Percentiles rank a stretch among this genome's conserved stretches.
Evolutionary conservation across 2,797 vertebrate genomes (phyloP).

Genomic region (Oophaga sylvatica): DNA sequence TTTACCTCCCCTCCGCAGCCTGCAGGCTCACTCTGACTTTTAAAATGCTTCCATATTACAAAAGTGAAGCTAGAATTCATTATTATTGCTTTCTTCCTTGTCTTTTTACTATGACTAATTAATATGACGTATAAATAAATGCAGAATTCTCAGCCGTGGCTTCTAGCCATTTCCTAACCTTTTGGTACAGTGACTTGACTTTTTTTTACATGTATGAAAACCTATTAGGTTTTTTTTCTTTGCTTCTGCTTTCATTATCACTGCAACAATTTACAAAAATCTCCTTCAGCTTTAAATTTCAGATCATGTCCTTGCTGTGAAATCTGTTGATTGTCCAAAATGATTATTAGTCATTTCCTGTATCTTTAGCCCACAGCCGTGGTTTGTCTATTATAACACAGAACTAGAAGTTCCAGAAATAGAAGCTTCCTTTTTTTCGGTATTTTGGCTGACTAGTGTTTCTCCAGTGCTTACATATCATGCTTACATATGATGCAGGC

Average conservation of each 20-base stretch:
- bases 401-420: constrained; percentile 38
- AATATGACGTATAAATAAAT: neutral
- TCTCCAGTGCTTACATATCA: neutral
- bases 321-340: constrained; percentile 7
- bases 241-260: neutral
- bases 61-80: neutral
- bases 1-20: neutral
- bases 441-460: neutral
- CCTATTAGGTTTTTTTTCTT: neutral
- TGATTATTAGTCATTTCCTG: constrained; percentile 55
- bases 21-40: neutral
- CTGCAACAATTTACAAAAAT: no score
- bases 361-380: constrained; percentile 8
- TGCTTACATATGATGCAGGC: neutral
- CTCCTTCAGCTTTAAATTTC: neutral
- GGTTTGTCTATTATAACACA: neutral
- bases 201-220: neutral
- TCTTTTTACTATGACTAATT: neutral
- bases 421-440: constrained; percentile 15
- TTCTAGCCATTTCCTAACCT: neutral
- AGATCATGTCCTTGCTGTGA: neutral
- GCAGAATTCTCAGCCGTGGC: neutral
- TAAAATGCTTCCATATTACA: neutral
- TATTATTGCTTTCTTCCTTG: neutral
- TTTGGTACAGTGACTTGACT: neutral